Percentiles rank a stretch among this genome's conserved stretches.
Evolutionary conservation across 2,113 vertebrate genomes (phyloP).

Genomic region (Fukomys damarensis): DNA sequence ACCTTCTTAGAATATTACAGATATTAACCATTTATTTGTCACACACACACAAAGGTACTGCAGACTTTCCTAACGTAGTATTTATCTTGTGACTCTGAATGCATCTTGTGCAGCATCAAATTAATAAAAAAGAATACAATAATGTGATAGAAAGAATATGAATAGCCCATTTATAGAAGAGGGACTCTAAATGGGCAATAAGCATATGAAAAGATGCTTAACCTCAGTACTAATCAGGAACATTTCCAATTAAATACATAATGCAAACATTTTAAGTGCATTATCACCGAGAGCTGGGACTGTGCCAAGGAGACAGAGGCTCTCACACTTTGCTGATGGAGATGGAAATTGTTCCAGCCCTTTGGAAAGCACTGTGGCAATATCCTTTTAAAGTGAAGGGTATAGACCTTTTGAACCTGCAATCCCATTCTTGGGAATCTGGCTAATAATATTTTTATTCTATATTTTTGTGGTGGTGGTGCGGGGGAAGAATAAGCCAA

Average conservation of each 20-base stretch:
- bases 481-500: neutral
- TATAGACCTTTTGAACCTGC: neutral
- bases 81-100: neutral
- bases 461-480: neutral
- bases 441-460: neutral
- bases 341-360: neutral
- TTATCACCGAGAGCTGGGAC: neutral
- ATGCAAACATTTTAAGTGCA: neutral
- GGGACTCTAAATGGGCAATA: constrained; percentile 13
- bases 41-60: neutral
- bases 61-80: neutral
- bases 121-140: constrained; percentile 6
- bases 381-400: neutral
- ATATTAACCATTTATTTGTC: neutral
- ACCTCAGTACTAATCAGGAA: neutral
- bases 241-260: constrained; percentile 44
- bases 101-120: neutral
- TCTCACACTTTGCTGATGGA: neutral
- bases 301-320: neutral
- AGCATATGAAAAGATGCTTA: constrained; percentile 33
- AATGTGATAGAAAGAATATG: neutral
- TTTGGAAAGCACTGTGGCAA: constrained; percentile 7
- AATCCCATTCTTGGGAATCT: constrained; percentile 9
- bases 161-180: constrained; percentile 39
- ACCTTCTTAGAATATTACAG: neutral